Percentiles rank a stretch among this genome's conserved stretches.
phyloP scores from a whole-genome alignment of 2,113 vertebrate species.

The Sinocyclocheilus anshuiensis region DNA sequence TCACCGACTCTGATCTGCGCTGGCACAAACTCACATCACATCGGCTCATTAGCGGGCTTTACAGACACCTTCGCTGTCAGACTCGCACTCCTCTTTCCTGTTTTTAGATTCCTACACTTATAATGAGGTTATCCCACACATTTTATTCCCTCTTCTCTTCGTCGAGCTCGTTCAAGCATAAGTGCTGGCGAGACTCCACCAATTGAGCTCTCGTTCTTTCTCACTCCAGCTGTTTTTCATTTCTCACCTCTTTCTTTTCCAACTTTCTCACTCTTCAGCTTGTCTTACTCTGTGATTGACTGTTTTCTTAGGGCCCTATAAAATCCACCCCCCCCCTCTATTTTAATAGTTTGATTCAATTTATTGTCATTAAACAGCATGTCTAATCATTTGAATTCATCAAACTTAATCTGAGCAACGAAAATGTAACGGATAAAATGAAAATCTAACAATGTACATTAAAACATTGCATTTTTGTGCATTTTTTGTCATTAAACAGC shows the following conservation, averaged over 20 bases:
- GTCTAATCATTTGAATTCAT: no score
- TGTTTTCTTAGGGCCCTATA: not conserved
- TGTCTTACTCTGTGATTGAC: not conserved
- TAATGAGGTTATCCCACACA: slow-evolving; percentile 42
- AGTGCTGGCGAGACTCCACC: not conserved
- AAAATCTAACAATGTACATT: no score
- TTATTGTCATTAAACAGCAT: not conserved
- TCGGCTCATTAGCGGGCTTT: slow-evolving; percentile 45
- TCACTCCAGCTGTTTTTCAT: slow-evolving; percentile 32
- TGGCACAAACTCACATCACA: slow-evolving; percentile 18
- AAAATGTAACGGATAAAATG: no score
- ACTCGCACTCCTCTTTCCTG: slow-evolving; percentile 41
- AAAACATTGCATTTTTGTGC: no score
- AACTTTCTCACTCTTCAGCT: not conserved
- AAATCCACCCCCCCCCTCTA: not conserved
- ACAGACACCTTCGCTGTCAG: slow-evolving; percentile 49
- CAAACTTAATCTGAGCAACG: no score
- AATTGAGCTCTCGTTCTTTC: slow-evolving; percentile 27
- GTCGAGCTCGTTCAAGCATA: slow-evolving; percentile 13
- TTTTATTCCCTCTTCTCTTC: not conserved
- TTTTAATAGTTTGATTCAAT: not conserved
- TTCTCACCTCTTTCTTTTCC: slow-evolving; percentile 12
- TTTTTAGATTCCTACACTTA: slow-evolving; percentile 47
- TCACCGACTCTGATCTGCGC: slow-evolving; percentile 13
- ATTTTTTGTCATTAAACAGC: no score